phyloP scores from a whole-genome alignment of 2,113 vertebrate genomes.

The Lophochroa leadbeateri region DNA sequence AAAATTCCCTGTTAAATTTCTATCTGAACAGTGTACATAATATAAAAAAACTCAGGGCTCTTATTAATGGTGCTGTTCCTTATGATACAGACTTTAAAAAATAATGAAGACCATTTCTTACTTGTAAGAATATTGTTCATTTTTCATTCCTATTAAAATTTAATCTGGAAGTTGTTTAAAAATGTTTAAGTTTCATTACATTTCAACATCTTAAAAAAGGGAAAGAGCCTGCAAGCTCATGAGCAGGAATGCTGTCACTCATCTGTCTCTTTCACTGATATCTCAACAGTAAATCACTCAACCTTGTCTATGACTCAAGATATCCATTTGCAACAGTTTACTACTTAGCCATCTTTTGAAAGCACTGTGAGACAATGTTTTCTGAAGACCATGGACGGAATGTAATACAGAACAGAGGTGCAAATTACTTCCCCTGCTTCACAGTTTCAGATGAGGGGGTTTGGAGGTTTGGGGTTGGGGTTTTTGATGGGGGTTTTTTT shows the following conservation, averaged over 20 bases:
- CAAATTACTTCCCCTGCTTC: neutral
- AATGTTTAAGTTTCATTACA: conserved; percentile 70
- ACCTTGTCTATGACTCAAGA: neutral
- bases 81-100: conserved; percentile 66
- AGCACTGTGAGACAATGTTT: neutral
- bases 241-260: conserved; percentile 13
- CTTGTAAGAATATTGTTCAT: conserved; percentile 64
- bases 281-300: neutral
- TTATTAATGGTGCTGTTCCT: conserved; percentile 67
- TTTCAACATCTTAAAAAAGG: conserved; percentile 50
- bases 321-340: neutral
- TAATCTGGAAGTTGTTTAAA: conserved; percentile 67
- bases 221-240: conserved; percentile 35
- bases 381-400: neutral
- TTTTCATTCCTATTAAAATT: conserved; percentile 71
- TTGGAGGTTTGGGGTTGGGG: neutral
- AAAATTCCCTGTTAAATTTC: conserved; percentile 69
- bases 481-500: neutral
- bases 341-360: neutral
- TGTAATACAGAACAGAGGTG: neutral
- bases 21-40: conserved; percentile 62
- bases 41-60: conserved; percentile 56
- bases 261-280: neutral
- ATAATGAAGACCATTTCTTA: conserved; percentile 65
- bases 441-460: neutral